A percentile compares a stretch with the other conserved stretches of the same genome.
Conservation (phyloP, 2,888 invertebrate species). For the Nasonovia ribisnigri region DNA sequence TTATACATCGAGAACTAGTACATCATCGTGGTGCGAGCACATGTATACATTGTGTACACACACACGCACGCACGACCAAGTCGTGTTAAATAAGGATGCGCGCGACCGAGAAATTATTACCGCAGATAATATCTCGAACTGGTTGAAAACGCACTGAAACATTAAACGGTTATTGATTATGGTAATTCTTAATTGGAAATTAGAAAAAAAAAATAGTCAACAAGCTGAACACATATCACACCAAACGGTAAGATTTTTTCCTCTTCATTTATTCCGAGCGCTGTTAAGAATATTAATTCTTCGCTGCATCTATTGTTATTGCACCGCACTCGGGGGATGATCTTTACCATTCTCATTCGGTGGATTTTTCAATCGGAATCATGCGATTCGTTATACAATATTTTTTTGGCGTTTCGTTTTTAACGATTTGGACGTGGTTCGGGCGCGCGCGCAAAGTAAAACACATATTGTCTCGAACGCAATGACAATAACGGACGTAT, state of each 20-base stretch:
- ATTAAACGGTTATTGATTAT: slow-evolving; percentile 19
- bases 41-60: not conserved
- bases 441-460: too few species aligned
- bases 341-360: not conserved
- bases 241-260: not conserved
- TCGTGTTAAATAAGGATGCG: not conserved
- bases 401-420: not conserved
- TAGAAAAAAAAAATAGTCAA: not conserved
- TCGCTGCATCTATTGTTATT: not conserved
- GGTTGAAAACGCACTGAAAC: not conserved
- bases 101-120: slow-evolving; percentile 24
- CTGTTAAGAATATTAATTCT: not conserved
- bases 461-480: too few species aligned
- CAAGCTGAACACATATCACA: not conserved
- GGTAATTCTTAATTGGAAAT: not conserved
- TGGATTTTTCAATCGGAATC: not conserved
- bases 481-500: not conserved
- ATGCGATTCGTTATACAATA: not conserved
- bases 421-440: not conserved
- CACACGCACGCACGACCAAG: not conserved
- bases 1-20: not conserved
- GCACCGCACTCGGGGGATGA: not conserved
- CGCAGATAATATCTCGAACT: slow-evolving; percentile 14
- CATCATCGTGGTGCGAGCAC: not conserved
- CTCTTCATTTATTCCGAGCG: not conserved